Base-by-base conservation (phyloP, 2,888 invertebrate species). In the Itoplectis maculator region DNA sequence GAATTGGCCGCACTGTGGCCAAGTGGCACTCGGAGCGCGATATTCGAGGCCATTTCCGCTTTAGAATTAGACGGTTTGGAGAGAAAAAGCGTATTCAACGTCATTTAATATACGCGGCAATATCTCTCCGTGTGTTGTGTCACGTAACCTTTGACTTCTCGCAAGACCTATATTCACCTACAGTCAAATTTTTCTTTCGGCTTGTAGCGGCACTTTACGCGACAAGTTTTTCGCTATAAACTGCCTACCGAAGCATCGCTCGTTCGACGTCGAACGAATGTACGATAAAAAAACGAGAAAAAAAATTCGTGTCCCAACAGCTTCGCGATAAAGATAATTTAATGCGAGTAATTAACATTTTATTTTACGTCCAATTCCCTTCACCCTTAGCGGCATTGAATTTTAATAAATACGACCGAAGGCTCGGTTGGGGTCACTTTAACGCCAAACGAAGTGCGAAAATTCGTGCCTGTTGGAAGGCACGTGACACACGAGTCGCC, bases 1-100 rank as follows among this genome's bases (percentile, higher is more conserved):
- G 40, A 65, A 75, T 54, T 49, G 56, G 47, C 61, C 15, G 45
- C 61, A 11, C 0, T 6, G 11, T 7, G 3, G 45, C 18, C 35
- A 7, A 69, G 37, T 8, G 18, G 15, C 13, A 56, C 20, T 74
- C 11, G 29, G 35, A 15, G 49, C 6, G 47, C 54, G 66, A 54
- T 45, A 69, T 69, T 80, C 63, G 45, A n/a, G 56, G 35, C 61
- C 54, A 54, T 80, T 80, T 80, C 75, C 69, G 47, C 37, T 69
- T 63, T 54, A 37, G 54, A 47, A 80, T 75, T 65, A 4, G 56
- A 20, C 35, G 68, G 18, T 73, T 79, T 45, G 23, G 20, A 40
- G 40, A 37, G 15, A 9, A 54, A 42, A 11, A 42, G 0, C 11
- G 18, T 9, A 23, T 54, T 23, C 23, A 54, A 20, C 20, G 23